phyloP scores from a whole-genome alignment of 1,140 invertebrate species.

The Dinoponera quadriceps region DNA sequence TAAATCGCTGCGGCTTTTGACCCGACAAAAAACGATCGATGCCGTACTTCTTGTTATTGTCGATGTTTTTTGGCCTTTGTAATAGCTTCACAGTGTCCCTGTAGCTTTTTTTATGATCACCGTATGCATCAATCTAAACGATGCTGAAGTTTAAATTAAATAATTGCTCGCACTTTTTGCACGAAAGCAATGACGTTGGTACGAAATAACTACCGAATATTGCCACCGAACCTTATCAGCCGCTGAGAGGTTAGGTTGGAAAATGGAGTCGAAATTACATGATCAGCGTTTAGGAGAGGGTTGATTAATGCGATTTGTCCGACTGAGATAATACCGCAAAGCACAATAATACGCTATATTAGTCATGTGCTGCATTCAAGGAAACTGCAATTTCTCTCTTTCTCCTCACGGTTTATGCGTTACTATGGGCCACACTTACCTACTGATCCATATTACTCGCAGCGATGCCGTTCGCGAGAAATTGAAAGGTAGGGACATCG shows the following conservation, averaged over 20 bases:
- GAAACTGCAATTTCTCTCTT: constrained; percentile 60
- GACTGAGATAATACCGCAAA: constrained; percentile 10
- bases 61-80: too few species aligned
- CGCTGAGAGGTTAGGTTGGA: too few species aligned
- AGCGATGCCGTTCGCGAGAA: constrained; percentile 44
- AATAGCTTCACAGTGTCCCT: too few species aligned
- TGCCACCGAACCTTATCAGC: too few species aligned
- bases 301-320: constrained; percentile 15
- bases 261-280: not conserved
- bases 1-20: not conserved
- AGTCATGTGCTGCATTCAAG: constrained; percentile 53
- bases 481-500: not conserved
- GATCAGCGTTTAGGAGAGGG: not conserved
- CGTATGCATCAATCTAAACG: too few species aligned
- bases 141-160: too few species aligned
- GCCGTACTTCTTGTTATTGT: too few species aligned
- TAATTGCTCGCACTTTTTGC: too few species aligned
- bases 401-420: constrained; percentile 49
- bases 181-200: too few species aligned
- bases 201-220: too few species aligned
- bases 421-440: constrained; percentile 64
- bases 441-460: constrained; percentile 67
- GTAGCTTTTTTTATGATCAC: too few species aligned
- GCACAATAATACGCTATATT: constrained; percentile 50
- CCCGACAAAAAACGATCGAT: not conserved